A percentile compares a stretch with the other conserved stretches of the same genome.
These are phyloP conservation scores for Nyctereutes procyonoides DNA, from an alignment of 2,113 vertebrate genomes.

Conservation along the genomic window DNA sequence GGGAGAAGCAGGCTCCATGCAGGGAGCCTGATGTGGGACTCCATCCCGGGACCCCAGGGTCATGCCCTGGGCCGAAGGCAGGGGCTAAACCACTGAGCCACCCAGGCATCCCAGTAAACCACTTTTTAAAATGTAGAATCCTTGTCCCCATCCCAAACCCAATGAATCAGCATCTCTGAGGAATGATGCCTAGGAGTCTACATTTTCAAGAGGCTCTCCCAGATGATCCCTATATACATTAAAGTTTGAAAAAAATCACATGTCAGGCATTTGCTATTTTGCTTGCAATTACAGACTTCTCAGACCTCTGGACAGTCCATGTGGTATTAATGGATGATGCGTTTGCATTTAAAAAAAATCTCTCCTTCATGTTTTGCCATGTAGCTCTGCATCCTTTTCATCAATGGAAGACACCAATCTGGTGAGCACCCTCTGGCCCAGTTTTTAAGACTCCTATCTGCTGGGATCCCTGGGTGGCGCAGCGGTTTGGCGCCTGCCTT, in stretches of 20 bases:
- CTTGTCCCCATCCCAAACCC: not conserved
- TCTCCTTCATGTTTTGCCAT: not conserved
- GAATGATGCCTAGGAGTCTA: not conserved
- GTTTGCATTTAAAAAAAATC: not conserved
- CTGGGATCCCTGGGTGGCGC: no score
- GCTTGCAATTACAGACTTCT: not conserved
- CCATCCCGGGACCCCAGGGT: no score
- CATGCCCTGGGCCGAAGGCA: no score
- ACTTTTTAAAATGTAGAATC: not conserved
- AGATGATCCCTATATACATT: not conserved
- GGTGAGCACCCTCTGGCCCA: constrained; percentile 45
- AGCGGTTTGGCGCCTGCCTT: no score
- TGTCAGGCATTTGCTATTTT: not conserved
- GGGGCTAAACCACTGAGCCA: no score
- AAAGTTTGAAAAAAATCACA: not conserved
- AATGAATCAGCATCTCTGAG: not conserved
- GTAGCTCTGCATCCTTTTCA: constrained; percentile 1
- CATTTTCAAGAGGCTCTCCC: not conserved
- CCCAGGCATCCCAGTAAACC: not conserved
- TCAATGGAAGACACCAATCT: constrained; percentile 8
- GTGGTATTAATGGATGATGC: not conserved
- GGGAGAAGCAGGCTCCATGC: no score
- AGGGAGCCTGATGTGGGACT: no score
- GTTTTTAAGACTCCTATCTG: constrained; percentile 68
- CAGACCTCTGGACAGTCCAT: not conserved